Evolutionary conservation across 2,113 vertebrate species (phyloP), one percentile per base, ranked within the genome.

Genomic region (Misgurnus mizolepis): DNA sequence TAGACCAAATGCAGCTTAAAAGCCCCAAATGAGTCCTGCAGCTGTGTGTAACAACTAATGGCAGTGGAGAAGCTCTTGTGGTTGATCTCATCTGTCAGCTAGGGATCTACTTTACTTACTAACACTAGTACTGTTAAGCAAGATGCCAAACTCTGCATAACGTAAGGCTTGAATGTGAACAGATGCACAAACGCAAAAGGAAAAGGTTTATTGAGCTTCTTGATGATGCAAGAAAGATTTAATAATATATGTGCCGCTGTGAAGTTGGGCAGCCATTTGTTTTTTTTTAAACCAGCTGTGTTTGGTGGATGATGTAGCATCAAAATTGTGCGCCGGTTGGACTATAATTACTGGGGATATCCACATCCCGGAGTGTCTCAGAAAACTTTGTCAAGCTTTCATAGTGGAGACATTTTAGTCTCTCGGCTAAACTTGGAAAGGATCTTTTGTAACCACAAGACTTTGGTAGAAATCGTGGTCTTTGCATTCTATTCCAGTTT

Each of bases 41-140:
- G 89, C 89, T 86, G 85, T 77, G 72, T 67, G 60, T 69, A 47
- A n/a, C 68, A 79, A 72, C 55, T 68, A 18, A 65, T 71, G 55
- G 40, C 65, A 72, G n/a, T 76, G 8, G 66, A 43, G 50, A 76
- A 78, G 79, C 78, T 85, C 84, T 81, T 77, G 72, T 87, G 83
- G 88, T 86, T 81, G 82, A 83, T 88, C 14, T 86, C 83, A 86
- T 84, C 85, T 86, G 86, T 88, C 88, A 86, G 82, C 88, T 87
- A 72, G 82, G 78, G 87, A 78, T 71, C 79, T 85, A 83, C 85
- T 58, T 88, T n/a, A 34, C 0, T 70, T 53, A 53, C 73, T 80
- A 67, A 27, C 65, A 40, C 74, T 53, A 53, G 50, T 53, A 14
- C 14, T 77, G 66, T 62, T 77, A 65, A 17, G 22, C 1, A 39